Percentiles rank a stretch among this genome's conserved stretches.
These are phyloP conservation scores for Microplitis deprimator DNA, from an alignment of 2,888 invertebrate genomes.

Conservation along the genomic window DNA sequence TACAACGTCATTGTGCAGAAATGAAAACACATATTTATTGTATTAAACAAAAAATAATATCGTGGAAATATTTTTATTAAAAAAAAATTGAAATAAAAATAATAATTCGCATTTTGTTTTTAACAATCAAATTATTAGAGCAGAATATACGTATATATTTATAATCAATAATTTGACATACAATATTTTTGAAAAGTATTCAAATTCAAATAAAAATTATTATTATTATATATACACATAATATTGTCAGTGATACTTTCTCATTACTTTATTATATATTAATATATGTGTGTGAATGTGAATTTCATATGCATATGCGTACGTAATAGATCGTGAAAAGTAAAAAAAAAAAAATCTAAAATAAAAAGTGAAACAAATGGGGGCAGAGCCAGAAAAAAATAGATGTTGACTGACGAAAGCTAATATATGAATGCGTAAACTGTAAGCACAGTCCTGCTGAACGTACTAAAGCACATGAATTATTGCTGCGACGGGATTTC, in stretches of 20 bases:
- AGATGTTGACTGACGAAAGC: constrained; percentile 29
- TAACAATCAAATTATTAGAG: too few relatives aligned
- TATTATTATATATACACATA: background rate
- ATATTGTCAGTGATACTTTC: constrained; percentile 17
- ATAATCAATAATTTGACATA: background rate
- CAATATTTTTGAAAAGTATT: background rate
- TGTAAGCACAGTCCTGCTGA: constrained; percentile 32
- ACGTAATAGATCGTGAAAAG: background rate
- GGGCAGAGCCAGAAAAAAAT: constrained; percentile 12
- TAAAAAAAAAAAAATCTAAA: background rate
- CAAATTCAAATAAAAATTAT: background rate
- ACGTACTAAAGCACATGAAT: constrained; percentile 33
- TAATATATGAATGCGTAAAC: constrained; percentile 36
- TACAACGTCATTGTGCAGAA: too few relatives aligned
- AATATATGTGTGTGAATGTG: constrained; percentile 22
- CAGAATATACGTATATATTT: too few relatives aligned
- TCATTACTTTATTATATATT: constrained; percentile 19
- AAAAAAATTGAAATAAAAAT: too few relatives aligned
- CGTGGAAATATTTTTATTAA: too few relatives aligned
- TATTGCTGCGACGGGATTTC: constrained; percentile 37
- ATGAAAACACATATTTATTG: too few relatives aligned
- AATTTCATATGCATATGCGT: constrained; percentile 13
- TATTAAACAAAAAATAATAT: too few relatives aligned
- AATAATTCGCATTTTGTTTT: too few relatives aligned
- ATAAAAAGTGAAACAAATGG: constrained; percentile 6